A percentile compares a stretch with the other conserved stretches of the same genome.
phyloP scores from a whole-genome alignment of 2,113 vertebrate species.

The Hylia prasina region DNA sequence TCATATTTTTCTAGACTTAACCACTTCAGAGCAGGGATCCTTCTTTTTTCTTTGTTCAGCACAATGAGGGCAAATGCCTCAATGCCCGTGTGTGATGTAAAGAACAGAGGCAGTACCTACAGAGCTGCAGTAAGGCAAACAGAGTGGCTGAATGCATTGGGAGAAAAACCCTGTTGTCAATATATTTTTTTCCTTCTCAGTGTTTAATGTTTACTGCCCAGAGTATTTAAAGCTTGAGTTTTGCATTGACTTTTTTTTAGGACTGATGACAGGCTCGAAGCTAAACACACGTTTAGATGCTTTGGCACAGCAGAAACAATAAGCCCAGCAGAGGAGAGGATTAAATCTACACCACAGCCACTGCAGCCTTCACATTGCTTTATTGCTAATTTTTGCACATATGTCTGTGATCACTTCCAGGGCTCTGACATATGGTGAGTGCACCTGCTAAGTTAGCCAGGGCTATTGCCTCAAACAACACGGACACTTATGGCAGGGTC shows the following conservation, averaged over 20 bases:
- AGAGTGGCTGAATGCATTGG: neutral
- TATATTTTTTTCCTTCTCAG: neutral
- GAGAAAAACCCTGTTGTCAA: neutral
- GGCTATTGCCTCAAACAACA: neutral
- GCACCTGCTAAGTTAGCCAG: slow-evolving; percentile 25
- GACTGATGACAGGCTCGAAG: slow-evolving; percentile 33
- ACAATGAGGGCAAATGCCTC: neutral
- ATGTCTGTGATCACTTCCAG: slow-evolving; percentile 26
- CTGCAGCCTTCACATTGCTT: neutral
- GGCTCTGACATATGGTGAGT: slow-evolving; percentile 18
- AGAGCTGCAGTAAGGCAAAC: neutral
- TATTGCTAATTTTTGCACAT: slow-evolving; percentile 40
- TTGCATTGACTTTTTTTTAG: slow-evolving; percentile 21
- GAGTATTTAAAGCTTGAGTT: neutral
- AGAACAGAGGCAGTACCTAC: neutral
- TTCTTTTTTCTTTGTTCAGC: neutral
- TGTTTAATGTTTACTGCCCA: neutral
- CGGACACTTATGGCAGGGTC: neutral
- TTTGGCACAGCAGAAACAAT: slow-evolving; percentile 16
- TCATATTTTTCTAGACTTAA: neutral
- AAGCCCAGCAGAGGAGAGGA: slow-evolving; percentile 22
- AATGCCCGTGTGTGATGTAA: neutral
- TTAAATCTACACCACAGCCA: neutral
- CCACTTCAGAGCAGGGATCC: neutral
- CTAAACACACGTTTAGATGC: neutral